Evolutionary conservation across 2,888 invertebrate genomes (phyloP), one percentile per base, ranked within the genome.

Genomic region (Aromia moschata): DNA sequence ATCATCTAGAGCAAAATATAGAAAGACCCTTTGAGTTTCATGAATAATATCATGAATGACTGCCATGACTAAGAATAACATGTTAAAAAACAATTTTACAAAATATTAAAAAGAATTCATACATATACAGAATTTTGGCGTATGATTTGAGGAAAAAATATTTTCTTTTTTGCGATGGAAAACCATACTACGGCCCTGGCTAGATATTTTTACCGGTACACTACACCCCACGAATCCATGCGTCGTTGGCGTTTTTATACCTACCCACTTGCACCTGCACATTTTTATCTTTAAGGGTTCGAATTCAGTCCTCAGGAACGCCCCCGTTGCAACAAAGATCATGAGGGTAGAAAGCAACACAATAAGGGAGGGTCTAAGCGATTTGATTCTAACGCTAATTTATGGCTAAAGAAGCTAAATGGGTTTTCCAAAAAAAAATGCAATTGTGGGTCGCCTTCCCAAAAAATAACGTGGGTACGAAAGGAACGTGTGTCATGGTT

Each of bases 251-350:
- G 45, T 45, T 45, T 44, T 45, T 45, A 45, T 45, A 31, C 45
- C 45, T 45, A 45, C 45, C 45, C 12, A 45, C 31, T 45, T 45
- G 45, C 45, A 45, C 45, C 45, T 45, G 45, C 45, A 45, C 31
- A 14, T 31, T 45, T 43, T 31, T 16, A 16, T 31, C 31, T 31
- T 45, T 18, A 15, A 4, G 45, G 31, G 30, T 16, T 45, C 45
- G 31, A 45, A 45, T 31, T 25, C 14, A 45, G 45, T 20, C 12
- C n/a, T 43, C 14, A 15, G 31, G 31, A 45, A 45, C 45, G 45
- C 45, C 31, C 25, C 31, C 30, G 2, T 43, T 45, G 14, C 31
- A 43, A 43, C 43, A 15, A 31, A 31, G 16, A 45, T 45, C 45
- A 45, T 31, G 14, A 45, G 45, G 45, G 45, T 45, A 45, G 45